Base-by-base conservation (phyloP, 2,113 vertebrate genomes). In the Lophotis ruficrista region DNA sequence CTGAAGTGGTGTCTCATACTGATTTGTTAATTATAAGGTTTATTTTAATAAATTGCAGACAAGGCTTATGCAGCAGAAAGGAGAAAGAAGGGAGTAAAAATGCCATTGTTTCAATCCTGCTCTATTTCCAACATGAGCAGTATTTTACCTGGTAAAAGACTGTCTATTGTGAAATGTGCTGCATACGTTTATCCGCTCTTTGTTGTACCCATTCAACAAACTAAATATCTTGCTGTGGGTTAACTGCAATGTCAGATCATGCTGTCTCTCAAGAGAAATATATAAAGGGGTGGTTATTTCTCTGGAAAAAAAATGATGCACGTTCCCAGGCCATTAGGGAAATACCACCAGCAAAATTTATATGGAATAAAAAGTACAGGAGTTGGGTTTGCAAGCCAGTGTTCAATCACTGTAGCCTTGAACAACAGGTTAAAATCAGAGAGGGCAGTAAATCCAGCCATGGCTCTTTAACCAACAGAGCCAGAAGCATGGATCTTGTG, bases 341-440 rank as follows among this genome's bases (percentile, higher is more conserved):
- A 97, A 94, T 93, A 87, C 66, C 64, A 82, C 62, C 66, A 82
- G 84, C 58, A 96, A 87, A 97, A 87, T 89, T 95, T 94, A 82
- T 83, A 89, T 53, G 69, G 35, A 38, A 75, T 60, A 90, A 97
- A 97, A 95, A 89, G 95, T 95, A 93, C 4, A 94, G 93, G 51
- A 91, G 50, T 56, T 93, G 71, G 69, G 58, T 95, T 97, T 97
- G 85, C 91, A 95, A 97, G 89, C 56, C 94, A 88, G 77, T 76
- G 65, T 91, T 98, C 96, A 95, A 96, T 97, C 97, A 97, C 86
- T 82, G 87, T 37, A 94, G 90, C 96, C 95, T 97, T 97, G 97
- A 97, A 94, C 88, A 97, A 82, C 83, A 94, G 94, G 92, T 94
- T 95, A 94, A 93, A 93, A 89, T 80, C 96, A 93, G 95, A 68